phyloP scores from a whole-genome alignment of 1,140 invertebrate genomes.

The Phthorimaea operculella region DNA sequence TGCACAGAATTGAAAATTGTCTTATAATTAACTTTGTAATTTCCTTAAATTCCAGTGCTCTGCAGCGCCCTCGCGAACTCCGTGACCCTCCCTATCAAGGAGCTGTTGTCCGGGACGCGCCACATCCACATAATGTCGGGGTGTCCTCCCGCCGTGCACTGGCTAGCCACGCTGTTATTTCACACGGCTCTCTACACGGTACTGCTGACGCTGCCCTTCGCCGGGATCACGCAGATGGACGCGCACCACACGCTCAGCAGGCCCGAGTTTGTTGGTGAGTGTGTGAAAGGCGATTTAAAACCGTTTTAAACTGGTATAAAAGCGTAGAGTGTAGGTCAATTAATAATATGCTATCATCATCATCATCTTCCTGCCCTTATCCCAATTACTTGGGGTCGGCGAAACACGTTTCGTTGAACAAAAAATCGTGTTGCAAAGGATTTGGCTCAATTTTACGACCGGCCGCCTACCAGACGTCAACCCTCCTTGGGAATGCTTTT shows the following conservation, averaged over 20 bases:
- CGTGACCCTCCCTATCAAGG: conserved; percentile 27
- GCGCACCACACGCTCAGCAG: conserved; percentile 27
- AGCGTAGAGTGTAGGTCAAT: too few species aligned
- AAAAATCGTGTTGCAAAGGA: too few species aligned
- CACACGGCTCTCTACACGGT: conserved; percentile 17
- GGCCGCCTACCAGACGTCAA: too few species aligned
- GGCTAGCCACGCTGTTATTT: conserved; percentile 27
- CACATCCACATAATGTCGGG: conserved; percentile 44
- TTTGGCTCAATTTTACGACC: too few species aligned
- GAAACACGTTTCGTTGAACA: too few species aligned
- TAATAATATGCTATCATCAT: too few species aligned
- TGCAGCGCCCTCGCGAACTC: conserved; percentile 23
- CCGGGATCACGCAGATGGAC: conserved; percentile 19
- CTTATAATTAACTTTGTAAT: not conserved
- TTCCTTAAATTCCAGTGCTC: conserved; percentile 19
- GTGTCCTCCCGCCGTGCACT: conserved; percentile 30
- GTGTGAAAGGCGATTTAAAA: too few species aligned
- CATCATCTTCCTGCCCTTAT: too few species aligned
- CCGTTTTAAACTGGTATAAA: too few species aligned
- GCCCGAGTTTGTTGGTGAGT: conserved; percentile 28
- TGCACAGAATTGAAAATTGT: too few species aligned
- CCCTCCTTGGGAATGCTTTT: too few species aligned
- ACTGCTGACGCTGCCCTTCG: conserved; percentile 20
- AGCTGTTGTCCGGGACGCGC: conserved; percentile 29
- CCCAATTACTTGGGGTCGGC: too few species aligned